Base-by-base conservation (phyloP, 1,140 invertebrate species). In the Helicorthomorpha holstii region DNA sequence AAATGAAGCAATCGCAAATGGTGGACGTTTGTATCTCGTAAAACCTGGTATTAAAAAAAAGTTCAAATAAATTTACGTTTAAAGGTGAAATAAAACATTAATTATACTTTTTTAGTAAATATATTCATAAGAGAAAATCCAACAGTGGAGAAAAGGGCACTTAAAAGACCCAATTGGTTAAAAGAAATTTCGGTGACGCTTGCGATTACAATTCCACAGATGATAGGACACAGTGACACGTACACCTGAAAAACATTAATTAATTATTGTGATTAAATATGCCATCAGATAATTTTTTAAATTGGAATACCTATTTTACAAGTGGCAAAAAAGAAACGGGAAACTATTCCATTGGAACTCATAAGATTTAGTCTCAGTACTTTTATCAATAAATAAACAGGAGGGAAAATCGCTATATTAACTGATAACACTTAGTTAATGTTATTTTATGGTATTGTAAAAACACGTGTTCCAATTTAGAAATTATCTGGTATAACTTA, bases 81-180 rank as follows among this genome's bases (percentile, higher is more conserved):
- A n/a, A n/a, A n/a, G n/a, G n/a, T n/a, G n/a, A n/a, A n/a, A n/a
- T n/a, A n/a, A n/a, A n/a, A n/a, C n/a, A n/a, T n/a, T n/a, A n/a
- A n/a, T n/a, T n/a, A 45, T 68, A 88, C 89, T 75, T 93, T 93
- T 73, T 97, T 97, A 1, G 89, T 91, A 69, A 87, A 93, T 57
- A 97, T 92, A 66, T 95, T 90, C 66, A 92, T 85, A 55, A 94
- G 71, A 23, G 88, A 88, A 61, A 94, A 91, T 44, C 87, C 84
- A 68, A 88, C 77, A 1, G 92, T 95, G 2, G 92, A 83, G 53
- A 82, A 73, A 26, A 97, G 71, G 27, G 93, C 92, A 68, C 87
- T 85, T 24, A 85, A 63, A 45, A 97, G 73, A 27, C 92, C 92
- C 50, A 85, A 71, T 56, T 83, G 70, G 67, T 95, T 84, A 69